Percentiles rank a stretch among this genome's conserved stretches.
These are phyloP conservation scores for Melanotaenia duboulayi DNA, from an alignment of 2,113 vertebrate genomes.

Conservation along the genomic window DNA sequence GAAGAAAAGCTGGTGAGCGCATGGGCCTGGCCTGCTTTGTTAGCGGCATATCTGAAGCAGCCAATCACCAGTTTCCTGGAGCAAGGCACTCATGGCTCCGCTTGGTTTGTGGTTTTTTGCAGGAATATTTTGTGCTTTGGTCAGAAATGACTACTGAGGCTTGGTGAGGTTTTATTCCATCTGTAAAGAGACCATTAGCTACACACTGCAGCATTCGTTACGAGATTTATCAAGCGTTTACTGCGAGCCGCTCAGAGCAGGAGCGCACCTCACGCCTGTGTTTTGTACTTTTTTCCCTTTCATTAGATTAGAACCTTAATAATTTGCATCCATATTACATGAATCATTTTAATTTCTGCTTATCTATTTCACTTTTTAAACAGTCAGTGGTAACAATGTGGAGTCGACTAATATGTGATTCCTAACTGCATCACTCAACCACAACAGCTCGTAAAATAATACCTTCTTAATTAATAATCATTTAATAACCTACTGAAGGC, in stretches of 20 bases:
- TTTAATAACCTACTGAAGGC: not conserved
- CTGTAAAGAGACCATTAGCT: no score
- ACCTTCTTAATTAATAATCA: not conserved
- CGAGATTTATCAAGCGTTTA: no score
- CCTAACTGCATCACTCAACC: not conserved
- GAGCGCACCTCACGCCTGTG: not conserved
- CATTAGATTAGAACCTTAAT: not conserved
- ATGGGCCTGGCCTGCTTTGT: fast-evolving
- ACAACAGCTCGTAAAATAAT: fast-evolving
- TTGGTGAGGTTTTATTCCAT: no score
- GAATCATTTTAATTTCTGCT: not conserved
- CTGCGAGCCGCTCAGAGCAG: no score
- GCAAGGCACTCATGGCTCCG: not conserved
- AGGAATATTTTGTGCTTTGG: no score
- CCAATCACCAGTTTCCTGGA: not conserved
- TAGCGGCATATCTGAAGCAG: not conserved
- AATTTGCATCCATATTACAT: no score
- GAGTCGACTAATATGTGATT: not conserved
- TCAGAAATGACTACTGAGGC: no score
- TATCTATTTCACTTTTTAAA: not conserved
- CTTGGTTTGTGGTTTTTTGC: not conserved
- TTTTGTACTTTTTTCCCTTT: not conserved
- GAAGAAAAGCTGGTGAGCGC: conserved; percentile 85
- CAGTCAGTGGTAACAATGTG: not conserved
- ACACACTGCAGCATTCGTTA: no score